Evolutionary conservation across 2,888 invertebrate species (phyloP), one percentile per base, ranked within the genome.

Genomic region (Athetis lepigone): DNA sequence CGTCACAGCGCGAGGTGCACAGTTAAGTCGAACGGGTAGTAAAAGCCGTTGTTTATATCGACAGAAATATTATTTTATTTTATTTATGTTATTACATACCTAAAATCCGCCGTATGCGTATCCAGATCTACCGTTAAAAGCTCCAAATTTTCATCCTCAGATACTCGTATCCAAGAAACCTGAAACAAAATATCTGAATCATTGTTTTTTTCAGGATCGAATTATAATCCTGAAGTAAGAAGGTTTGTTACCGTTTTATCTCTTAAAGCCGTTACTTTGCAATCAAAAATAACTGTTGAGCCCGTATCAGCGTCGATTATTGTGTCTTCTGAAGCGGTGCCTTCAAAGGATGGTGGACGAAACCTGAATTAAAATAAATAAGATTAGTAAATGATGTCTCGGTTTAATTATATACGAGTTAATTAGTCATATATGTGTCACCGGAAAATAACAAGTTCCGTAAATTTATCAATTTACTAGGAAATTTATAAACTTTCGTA

Each of bases 111-210:
- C 21, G 96, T 96, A 75, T 97, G 97, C 11, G 96, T 96, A 61
- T 96, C 96, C 75, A 96, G 92, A 40, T 97, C 96, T 47, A 97
- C 95, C 2, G 97, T 97, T 11, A 97, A 90, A 54, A 97, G 88
- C 83, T 96, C 96, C 79, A 97, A 92, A 73, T 96, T 96, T 81
- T 96, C 96, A 68, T 96, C 95, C 69, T 96, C 96, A 19, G 96
- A 95, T 63, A 96, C 96, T 79, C 96, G 93, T 59, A 97, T 95
- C 97, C 97, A 97, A 23, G 97, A 96, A 63, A 97, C 97, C 97
- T 97, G 90, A 77, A 94, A 84, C 68, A 81, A 82, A 25, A 18
- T 7, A 1, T 6, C 2, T n/a, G 1, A 18, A 40, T 75, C 0
- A 75, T 11, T 43, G 21, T 42, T 13, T 16, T 25, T 27, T 25